phyloP scores from a whole-genome alignment of 2,113 vertebrate genomes.

The Xenus cinereus region DNA sequence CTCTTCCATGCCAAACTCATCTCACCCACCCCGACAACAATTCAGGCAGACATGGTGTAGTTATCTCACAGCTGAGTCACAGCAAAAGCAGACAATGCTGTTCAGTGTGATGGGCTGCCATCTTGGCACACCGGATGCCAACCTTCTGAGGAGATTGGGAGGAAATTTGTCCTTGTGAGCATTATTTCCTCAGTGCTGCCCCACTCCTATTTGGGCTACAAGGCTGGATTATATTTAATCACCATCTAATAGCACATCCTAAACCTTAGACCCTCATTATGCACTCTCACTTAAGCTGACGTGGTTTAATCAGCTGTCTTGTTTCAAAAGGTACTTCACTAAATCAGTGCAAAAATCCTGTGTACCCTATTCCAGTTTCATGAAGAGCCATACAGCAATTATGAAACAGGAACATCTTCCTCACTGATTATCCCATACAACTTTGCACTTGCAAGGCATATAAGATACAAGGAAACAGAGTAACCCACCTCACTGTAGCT shows the following conservation, averaged over 20 bases:
- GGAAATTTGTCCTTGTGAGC: background rate
- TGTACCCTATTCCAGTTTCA: background rate
- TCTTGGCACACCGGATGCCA: accelerated
- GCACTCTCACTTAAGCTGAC: background rate
- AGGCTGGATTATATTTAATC: background rate
- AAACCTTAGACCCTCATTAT: background rate
- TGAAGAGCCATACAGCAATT: background rate
- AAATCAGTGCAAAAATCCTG: background rate
- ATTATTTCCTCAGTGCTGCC: background rate
- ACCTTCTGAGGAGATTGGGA: background rate
- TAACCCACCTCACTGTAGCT: background rate
- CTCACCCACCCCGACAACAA: accelerated
- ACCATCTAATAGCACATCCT: background rate
- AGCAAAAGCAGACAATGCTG: background rate
- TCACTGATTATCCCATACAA: background rate
- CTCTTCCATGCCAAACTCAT: background rate
- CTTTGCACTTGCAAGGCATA: background rate
- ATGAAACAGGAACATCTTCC: background rate
- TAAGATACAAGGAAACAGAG: background rate
- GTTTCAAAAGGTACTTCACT: background rate
- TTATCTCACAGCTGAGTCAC: background rate
- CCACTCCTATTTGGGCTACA: background rate
- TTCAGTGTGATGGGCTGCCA: background rate
- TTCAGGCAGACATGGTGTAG: background rate
- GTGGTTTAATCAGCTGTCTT: background rate